Evolutionary conservation across 2,888 invertebrate species (phyloP).

Genomic region (Cotesia congregata): DNA sequence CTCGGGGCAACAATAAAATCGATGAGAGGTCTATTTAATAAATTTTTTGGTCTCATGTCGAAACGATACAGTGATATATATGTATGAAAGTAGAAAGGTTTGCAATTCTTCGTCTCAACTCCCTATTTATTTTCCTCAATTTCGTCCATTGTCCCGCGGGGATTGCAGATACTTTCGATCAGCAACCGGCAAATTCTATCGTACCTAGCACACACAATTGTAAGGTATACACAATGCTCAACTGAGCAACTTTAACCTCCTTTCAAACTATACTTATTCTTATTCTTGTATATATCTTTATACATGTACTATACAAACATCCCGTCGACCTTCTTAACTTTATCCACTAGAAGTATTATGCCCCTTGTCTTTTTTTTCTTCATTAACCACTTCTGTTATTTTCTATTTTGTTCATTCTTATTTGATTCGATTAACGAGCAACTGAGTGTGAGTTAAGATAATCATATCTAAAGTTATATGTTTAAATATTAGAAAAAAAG

Average conservation of each 20-base stretch:
- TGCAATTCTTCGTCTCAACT: slow-evolving; percentile 19
- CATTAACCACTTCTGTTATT: not conserved
- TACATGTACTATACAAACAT: not conserved
- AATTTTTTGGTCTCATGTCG: not conserved
- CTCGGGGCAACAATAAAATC: not conserved
- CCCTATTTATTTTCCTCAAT: slow-evolving; percentile 28
- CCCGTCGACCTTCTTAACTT: not conserved
- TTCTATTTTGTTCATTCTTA: not conserved
- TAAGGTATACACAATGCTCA: slow-evolving; percentile 33
- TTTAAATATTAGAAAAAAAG: no score
- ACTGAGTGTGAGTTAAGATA: no score
- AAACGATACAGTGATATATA: not conserved
- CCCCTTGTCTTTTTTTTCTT: not conserved
- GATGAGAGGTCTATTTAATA: slow-evolving; percentile 1
- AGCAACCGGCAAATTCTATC: slow-evolving; percentile 38
- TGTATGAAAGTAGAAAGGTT: slow-evolving; percentile 9
- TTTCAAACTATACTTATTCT: slow-evolving; percentile 19
- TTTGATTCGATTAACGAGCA: no score
- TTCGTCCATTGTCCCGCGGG: slow-evolving; percentile 40
- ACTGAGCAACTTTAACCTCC: slow-evolving; percentile 38
- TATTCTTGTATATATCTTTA: not conserved
- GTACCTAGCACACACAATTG: slow-evolving; percentile 29
- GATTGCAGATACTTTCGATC: slow-evolving; percentile 35
- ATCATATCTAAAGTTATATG: no score
- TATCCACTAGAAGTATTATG: not conserved